Conservation (phyloP, 2,888 invertebrate genomes). For the Adelphocoris suturalis region DNA sequence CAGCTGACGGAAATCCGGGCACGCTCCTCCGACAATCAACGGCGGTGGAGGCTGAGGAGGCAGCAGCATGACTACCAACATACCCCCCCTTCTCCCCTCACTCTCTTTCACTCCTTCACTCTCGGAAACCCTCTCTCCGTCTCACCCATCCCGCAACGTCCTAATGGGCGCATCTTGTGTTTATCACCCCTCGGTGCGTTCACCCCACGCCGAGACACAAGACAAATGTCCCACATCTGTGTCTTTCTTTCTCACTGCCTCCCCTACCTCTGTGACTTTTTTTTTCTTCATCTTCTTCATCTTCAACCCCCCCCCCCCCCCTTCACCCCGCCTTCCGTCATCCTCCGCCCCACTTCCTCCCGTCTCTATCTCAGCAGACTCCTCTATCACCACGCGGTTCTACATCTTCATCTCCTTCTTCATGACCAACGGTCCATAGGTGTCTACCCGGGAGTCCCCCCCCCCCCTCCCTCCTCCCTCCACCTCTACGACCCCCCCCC, state of each 20-base stretch:
- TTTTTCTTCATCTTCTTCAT: not conserved
- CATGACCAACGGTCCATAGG: conserved; percentile 44
- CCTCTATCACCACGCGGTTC: conserved; percentile 31
- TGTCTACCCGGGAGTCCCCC: no score
- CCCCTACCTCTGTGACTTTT: conserved; percentile 54
- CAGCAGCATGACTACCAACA: conserved; percentile 11
- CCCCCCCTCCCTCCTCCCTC: no score
- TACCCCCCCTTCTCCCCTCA: conserved; percentile 25
- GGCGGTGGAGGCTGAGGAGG: not conserved
- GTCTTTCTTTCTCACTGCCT: conserved; percentile 58
- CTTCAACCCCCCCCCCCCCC: not conserved
- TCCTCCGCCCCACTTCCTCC: not conserved
- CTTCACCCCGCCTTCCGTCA: not conserved
- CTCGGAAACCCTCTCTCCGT: conserved; percentile 73
- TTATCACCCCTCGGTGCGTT: conserved; percentile 72
- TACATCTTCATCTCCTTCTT: conserved; percentile 14
- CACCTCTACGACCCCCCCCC: no score
- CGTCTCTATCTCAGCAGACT: not conserved
- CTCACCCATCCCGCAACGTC: conserved; percentile 75
- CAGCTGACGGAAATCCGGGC: conserved; percentile 74
- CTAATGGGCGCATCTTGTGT: conserved; percentile 75
- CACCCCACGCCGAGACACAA: conserved; percentile 70
- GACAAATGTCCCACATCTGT: conserved; percentile 71
- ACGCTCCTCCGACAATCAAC: conserved; percentile 67
- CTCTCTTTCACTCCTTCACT: not conserved